Evolutionary conservation across 1,140 invertebrate species (phyloP).

Genomic region (Drosophila kanapiae): DNA sequence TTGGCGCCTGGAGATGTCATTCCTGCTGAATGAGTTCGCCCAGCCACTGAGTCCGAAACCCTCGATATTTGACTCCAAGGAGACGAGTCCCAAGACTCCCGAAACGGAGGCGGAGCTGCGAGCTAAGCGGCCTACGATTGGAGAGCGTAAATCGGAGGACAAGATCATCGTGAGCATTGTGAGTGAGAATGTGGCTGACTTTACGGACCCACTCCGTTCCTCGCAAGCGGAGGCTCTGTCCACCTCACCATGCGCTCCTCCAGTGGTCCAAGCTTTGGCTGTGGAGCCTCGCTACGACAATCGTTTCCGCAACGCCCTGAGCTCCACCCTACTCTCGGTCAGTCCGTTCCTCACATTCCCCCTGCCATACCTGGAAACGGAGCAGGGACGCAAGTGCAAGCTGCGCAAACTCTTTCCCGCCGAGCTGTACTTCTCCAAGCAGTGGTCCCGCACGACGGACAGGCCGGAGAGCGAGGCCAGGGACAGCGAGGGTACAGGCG

Average conservation of each 20-base stretch:
- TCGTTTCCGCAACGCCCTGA: slow-evolving; percentile 91
- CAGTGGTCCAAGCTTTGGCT: slow-evolving; percentile 83
- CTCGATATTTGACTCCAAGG: slow-evolving; percentile 82
- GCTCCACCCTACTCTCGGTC: slow-evolving; percentile 91
- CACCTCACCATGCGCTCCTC: slow-evolving; percentile 19
- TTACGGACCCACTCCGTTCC: slow-evolving; percentile 91
- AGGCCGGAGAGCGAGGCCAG: slow-evolving; percentile 58
- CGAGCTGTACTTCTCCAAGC: slow-evolving; percentile 92
- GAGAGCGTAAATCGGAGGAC: slow-evolving; percentile 84
- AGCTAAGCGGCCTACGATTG: slow-evolving; percentile 29
- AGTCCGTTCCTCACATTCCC: slow-evolving; percentile 95
- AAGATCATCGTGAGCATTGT: slow-evolving; percentile 85
- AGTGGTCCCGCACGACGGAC: slow-evolving; percentile 82
- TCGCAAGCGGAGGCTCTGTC: slow-evolving; percentile 32
- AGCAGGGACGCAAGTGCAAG: slow-evolving; percentile 91
- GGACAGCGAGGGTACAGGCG: slow-evolving; percentile 3
- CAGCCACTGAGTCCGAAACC: slow-evolving; percentile 84
- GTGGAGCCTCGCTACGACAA: slow-evolving; percentile 88
- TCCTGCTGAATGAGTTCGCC: slow-evolving; percentile 90
- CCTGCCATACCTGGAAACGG: slow-evolving; percentile 95
- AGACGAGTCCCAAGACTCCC: slow-evolving; percentile 62
- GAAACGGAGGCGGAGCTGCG: slow-evolving; percentile 47
- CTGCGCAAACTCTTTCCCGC: slow-evolving; percentile 92
- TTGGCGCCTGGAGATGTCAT: slow-evolving; percentile 95
- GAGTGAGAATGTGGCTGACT: slow-evolving; percentile 88